A percentile compares a stretch with the other conserved stretches of the same genome.
These are phyloP conservation scores for Timema podura DNA, from an alignment of 2,888 invertebrate genomes.

Conservation along the genomic window DNA sequence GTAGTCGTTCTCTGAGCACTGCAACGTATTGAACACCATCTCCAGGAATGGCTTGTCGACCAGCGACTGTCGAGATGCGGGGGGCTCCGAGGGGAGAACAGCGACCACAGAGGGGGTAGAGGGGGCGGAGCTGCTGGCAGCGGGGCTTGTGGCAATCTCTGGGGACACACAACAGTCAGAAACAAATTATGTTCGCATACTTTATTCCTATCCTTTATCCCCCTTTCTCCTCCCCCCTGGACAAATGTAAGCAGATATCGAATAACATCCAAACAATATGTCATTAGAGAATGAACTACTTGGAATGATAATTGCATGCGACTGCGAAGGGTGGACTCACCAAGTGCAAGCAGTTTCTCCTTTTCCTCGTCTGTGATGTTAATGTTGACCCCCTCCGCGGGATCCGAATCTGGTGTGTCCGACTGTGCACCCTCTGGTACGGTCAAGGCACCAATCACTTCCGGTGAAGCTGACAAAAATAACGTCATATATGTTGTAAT, in stretches of 20 bases:
- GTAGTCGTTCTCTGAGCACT: conserved; percentile 92
- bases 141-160: conserved; percentile 6
- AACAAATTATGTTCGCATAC: neutral
- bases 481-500: too few relatives aligned
- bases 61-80: conserved; percentile 44
- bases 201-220: too few relatives aligned
- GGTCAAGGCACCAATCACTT: too few relatives aligned
- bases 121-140: neutral
- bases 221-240: too few relatives aligned
- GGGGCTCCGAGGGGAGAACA: conserved; percentile 37
- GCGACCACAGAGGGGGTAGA: neutral
- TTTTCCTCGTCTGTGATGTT: conserved; percentile 96
- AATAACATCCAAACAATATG: too few relatives aligned
- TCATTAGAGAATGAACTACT: too few relatives aligned
- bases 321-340: conserved; percentile 26
- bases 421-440: too few relatives aligned
- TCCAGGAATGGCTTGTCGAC: conserved; percentile 78
- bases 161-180: neutral
- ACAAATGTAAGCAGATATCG: too few relatives aligned
- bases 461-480: too few relatives aligned
- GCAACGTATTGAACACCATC: conserved; percentile 80
- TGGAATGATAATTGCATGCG: neutral
- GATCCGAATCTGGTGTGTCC: too few relatives aligned
- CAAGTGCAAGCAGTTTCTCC: conserved; percentile 53
- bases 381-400: conserved; percentile 42